Evolutionary conservation across 2,797 vertebrate genomes (phyloP), one percentile per base, ranked within the genome.

Genomic region (Rhinophrynus dorsalis): DNA sequence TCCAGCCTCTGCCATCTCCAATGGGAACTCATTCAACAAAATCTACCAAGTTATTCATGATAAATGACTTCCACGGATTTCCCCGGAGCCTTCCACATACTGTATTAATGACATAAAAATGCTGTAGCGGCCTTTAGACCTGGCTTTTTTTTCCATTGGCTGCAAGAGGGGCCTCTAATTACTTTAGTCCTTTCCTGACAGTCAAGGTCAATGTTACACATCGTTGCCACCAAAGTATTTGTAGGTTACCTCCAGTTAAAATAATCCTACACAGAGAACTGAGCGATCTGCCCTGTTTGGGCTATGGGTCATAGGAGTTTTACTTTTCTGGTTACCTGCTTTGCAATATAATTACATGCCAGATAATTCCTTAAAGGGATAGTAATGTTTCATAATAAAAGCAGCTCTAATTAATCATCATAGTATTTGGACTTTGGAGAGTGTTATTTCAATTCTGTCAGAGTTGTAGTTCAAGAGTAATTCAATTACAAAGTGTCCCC

Each of bases 131-230:
- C 30, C 21, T 30, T 17, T 21, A 21, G 17, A 10, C 5, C 23
- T 7, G 50, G 44, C 15, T 21, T 21, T 7, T 20, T 26, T 45
- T 15, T 18, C 48, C 11, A 15, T 59, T 50, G 33, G 18, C 30
- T 38, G 42, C 52, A n/a, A 5, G 21, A 27, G 8, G 23, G 42
- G 47, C 48, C 35, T 37, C 62, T 17, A 29, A 17, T 55, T 66
- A 38, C 50, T 21, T 35, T 13, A 9, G 15, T 33, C 12, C 18
- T 33, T 37, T 67, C 40, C 20, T 26, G 64, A 48, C 52, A 35
- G 40, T 30, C 65, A 67, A 48, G 52, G 52, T 67, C 65, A 67
- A 45, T 47, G 65, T 68, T 30, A 38, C 54, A 50, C 30, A 50
- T 50, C 29, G 18, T 59, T 68, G 64, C 64, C 21, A 27, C 40